Base-by-base conservation (phyloP, 2,113 vertebrate genomes). In the Symphodus melops region DNA sequence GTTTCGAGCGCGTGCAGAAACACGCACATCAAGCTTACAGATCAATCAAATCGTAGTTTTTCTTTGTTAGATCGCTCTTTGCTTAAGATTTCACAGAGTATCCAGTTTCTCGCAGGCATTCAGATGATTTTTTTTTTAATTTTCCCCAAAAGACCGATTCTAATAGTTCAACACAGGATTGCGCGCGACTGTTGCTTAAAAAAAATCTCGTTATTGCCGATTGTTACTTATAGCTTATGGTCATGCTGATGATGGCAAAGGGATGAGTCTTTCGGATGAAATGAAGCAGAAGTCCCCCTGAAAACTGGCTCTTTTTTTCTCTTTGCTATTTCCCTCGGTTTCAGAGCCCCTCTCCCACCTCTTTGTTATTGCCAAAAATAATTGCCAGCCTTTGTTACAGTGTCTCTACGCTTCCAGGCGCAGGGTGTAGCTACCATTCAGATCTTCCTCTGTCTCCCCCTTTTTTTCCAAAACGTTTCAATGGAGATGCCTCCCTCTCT, bases 361-460 rank as follows among this genome's bases (percentile, higher is more conserved):
- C 71, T 82, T 77, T 89, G 88, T 93, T 91, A 91, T 90, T 91
- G 89, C 89, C 82, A 73, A 84, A 75, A 73, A 82, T 21, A 73
- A 86, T 44, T 68, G 77, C 75, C 84, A 84, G 85, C 80, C 79
- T 79, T 69, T 83, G 79, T 87, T 46, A 84, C 72, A 82, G 75
- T 86, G 88, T 89, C 87, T 89, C 82, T 89, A 78, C 79, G 88
- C 75, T 86, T 89, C 82, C 86, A 85, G 85, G 86, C 86, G 83
- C 85, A 79, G 90, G 87, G 87, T 84, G 89, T 61, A 86, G 89
- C 89, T 81, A 88, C 90, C 81, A 91, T 92, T 91, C 87, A 86
- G 75, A 80, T 83, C 79, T 83, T 90, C 86, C 81, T 88, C 73
- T 77, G 72, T 67, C 82, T 90, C 83, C 80, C 68, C 70, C 74